Evolutionary conservation across 2,888 invertebrate genomes (phyloP).

Genomic region (Blera fallax): DNA sequence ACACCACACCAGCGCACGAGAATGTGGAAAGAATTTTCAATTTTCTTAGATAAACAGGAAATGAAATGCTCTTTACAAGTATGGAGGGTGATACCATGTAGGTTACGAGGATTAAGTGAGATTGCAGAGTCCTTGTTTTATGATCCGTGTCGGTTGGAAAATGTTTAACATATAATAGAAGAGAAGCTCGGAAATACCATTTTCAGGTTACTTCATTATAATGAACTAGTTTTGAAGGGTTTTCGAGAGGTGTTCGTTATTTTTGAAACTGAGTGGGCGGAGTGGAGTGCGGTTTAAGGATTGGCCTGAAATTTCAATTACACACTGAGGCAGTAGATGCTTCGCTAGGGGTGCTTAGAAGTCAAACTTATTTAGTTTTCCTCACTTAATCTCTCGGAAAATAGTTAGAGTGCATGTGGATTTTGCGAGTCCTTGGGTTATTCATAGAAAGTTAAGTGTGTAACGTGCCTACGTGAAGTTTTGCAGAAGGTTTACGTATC

Average conservation of each 20-base stretch:
- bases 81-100: conserved; percentile 20
- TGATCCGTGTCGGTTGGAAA: conserved; percentile 38
- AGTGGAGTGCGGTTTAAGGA: not conserved
- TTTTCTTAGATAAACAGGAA: conserved; percentile 72
- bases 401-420: no score
- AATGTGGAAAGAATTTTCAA: conserved; percentile 66
- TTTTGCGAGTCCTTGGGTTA: no score
- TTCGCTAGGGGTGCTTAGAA: no score
- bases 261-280: not conserved
- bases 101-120: conserved; percentile 46
- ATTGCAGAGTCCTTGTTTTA: conserved; percentile 57
- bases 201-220: not conserved
- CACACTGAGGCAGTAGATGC: no score
- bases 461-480: no score
- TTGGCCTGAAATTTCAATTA: no score
- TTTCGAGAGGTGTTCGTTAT: no score
- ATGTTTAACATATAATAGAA: not conserved
- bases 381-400: no score
- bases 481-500: no score
- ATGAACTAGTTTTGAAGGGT: not conserved
- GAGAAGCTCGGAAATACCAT: not conserved
- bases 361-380: no score
- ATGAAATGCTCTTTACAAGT: conserved; percentile 61
- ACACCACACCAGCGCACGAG: not conserved
- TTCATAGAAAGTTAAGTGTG: no score